These are phyloP conservation scores for Mormyrus iriodes DNA, from an alignment of 2,113 vertebrate genomes.

Conservation along the genomic window DNA sequence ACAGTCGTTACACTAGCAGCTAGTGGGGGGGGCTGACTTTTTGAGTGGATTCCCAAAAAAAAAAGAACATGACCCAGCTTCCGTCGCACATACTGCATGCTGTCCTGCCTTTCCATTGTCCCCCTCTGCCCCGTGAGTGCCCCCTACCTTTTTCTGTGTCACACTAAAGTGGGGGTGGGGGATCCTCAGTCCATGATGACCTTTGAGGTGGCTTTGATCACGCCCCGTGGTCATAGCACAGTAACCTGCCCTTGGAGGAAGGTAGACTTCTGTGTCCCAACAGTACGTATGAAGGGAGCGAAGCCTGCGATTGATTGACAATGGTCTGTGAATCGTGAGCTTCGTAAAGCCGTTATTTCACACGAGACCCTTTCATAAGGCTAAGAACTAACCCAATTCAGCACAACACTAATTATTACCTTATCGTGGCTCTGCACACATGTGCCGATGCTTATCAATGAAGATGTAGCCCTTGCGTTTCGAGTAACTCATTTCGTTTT, in stretches of 20 bases:
- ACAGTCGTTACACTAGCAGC: background rate
- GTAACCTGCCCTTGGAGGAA: background rate
- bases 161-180: background rate
- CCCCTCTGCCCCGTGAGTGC: background rate
- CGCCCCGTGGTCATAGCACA: background rate
- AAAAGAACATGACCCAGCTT: background rate
- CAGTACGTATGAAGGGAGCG: background rate
- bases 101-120: background rate
- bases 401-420: background rate
- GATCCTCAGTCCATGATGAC: background rate
- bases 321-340: background rate
- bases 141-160: background rate
- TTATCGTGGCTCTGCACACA: background rate
- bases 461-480: conserved; percentile 50
- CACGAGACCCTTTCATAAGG: background rate
- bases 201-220: background rate
- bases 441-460: conserved; percentile 40
- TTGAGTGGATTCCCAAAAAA: background rate
- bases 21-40: background rate
- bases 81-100: background rate
- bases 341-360: background rate
- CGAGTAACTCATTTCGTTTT: conserved; percentile 13
- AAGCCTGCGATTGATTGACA: background rate
- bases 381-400: background rate
- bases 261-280: background rate